phyloP scores from a whole-genome alignment of 2,888 invertebrate species.

The Drosophila tanythrix region DNA sequence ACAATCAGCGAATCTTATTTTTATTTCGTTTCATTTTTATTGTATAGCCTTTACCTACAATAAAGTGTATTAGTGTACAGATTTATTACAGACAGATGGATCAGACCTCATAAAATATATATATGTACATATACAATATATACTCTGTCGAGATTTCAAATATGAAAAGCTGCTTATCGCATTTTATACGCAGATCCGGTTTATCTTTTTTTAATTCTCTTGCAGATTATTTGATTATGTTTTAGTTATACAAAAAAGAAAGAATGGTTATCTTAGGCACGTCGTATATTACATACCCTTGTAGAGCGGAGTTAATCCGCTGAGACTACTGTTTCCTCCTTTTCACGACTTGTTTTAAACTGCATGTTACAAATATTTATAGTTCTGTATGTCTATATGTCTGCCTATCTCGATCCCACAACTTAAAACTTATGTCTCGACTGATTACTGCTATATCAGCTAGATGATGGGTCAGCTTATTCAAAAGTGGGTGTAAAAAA shows the following conservation, averaged over 20 bases:
- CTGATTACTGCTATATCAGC: neutral
- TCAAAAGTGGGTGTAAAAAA: too few species aligned
- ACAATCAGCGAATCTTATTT: conserved; percentile 49
- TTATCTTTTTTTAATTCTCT: neutral
- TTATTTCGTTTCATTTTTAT: conserved; percentile 20
- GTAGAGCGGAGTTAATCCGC: too few species aligned
- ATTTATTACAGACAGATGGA: neutral
- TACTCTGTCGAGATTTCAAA: neutral
- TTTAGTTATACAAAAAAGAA: neutral
- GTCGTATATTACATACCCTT: neutral
- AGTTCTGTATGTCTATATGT: neutral
- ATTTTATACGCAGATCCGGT: neutral
- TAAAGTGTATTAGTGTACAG: neutral
- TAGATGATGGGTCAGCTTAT: neutral
- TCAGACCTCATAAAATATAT: neutral
- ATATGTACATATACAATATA: neutral
- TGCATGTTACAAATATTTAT: neutral
- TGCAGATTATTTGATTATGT: neutral
- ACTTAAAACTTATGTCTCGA: neutral
- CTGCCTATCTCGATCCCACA: neutral
- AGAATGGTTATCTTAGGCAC: neutral
- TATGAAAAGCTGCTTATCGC: neutral
- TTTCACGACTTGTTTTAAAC: neutral
- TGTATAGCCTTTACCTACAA: neutral
- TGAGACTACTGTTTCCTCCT: too few species aligned